A percentile compares a stretch with the other conserved stretches of the same genome.
Evolutionary conservation across 2,888 invertebrate species (phyloP).

Genomic region (Molanna angustata): DNA sequence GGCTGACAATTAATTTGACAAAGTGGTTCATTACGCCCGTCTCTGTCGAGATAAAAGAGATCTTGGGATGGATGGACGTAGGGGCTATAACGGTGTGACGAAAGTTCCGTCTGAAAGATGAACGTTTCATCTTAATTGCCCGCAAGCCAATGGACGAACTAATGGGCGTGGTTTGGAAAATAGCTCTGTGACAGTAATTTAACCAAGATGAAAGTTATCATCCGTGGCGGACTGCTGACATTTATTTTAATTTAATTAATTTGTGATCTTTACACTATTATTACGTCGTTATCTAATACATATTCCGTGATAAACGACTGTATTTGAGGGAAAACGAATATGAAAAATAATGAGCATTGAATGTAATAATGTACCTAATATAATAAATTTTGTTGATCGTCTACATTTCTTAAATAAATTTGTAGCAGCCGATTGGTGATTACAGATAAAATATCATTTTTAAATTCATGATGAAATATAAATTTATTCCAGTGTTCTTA

Average conservation of each 20-base stretch:
- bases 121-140: constrained; percentile 16
- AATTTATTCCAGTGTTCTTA: too few species aligned
- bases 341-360: too few species aligned
- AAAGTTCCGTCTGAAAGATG: not conserved
- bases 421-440: too few species aligned
- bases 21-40: constrained; percentile 9
- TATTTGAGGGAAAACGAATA: too few species aligned
- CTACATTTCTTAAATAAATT: too few species aligned
- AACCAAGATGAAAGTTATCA: too few species aligned
- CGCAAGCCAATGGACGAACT: constrained; percentile 16
- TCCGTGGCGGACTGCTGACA: not conserved
- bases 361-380: too few species aligned
- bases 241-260: constrained; percentile 6
- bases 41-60: constrained; percentile 1
- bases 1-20: constrained; percentile 21
- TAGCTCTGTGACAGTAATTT: constrained; percentile 24
- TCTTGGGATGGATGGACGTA: not conserved
- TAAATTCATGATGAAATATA: too few species aligned
- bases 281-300: too few species aligned
- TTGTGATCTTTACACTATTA: constrained; percentile 1
- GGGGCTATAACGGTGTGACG: constrained; percentile 7
- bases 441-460: too few species aligned
- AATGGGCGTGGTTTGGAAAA: constrained; percentile 15
- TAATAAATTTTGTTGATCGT: too few species aligned
- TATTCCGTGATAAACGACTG: too few species aligned